These are phyloP conservation scores for Xyrichtys novacula DNA, from an alignment of 2,797 vertebrate genomes.

Conservation along the genomic window DNA sequence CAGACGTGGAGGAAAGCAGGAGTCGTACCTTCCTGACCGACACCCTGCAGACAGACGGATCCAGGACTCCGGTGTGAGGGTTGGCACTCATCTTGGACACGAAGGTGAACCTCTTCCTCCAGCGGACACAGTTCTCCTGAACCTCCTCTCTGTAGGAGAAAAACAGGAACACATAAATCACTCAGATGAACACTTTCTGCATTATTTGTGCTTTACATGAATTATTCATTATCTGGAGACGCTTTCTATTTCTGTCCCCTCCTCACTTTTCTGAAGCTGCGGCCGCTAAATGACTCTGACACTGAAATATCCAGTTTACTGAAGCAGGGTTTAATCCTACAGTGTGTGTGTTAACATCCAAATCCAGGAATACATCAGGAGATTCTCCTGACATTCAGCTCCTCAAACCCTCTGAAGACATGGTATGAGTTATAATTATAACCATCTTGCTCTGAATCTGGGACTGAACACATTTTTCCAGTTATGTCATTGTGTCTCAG, in stretches of 20 bases:
- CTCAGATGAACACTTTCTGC: neutral
- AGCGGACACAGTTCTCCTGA: slow-evolving; percentile 94
- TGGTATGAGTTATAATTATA: neutral
- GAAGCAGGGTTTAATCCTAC: no score
- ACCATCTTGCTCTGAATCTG: neutral
- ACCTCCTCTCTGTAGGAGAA: slow-evolving; percentile 89
- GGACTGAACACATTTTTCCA: slow-evolving; percentile 30
- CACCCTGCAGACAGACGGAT: slow-evolving; percentile 94
- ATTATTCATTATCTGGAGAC: slow-evolving; percentile 3
- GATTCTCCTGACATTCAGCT: neutral
- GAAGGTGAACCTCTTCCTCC: slow-evolving; percentile 95
- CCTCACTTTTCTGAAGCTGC: neutral
- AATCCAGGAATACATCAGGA: neutral
- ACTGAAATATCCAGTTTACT: no score
- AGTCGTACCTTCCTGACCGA: slow-evolving; percentile 94
- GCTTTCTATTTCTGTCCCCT: neutral
- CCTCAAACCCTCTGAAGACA: neutral
- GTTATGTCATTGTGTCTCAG: slow-evolving; percentile 31
- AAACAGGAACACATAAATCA: neutral
- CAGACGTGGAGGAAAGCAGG: no score
- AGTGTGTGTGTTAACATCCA: no score
- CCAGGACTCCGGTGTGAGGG: slow-evolving; percentile 94
- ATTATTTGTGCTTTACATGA: neutral
- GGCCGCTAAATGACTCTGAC: neutral
- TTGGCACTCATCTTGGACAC: slow-evolving; percentile 98